Evolutionary conservation across 2,113 vertebrate genomes (phyloP).

Genomic region (Percopsis transmontana): DNA sequence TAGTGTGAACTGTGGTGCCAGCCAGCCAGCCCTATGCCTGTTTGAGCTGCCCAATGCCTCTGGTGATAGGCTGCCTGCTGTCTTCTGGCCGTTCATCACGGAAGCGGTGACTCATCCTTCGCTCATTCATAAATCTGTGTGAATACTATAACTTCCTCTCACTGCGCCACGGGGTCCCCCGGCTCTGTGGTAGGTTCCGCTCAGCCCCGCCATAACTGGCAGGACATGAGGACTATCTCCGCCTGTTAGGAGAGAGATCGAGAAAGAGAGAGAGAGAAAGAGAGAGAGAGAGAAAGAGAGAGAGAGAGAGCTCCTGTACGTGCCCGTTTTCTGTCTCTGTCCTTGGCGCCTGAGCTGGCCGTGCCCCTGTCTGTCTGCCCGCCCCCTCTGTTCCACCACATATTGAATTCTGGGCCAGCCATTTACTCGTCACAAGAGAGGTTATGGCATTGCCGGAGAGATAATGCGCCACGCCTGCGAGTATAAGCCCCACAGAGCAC

Average conservation of each 20-base stretch:
- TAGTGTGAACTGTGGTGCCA: conserved; percentile 37
- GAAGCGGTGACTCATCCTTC: conserved; percentile 75
- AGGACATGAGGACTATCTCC: conserved; percentile 55
- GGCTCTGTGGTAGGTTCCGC: conserved; percentile 56
- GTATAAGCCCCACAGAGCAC: conserved; percentile 60
- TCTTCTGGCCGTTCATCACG: conserved; percentile 56
- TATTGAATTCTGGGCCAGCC: conserved; percentile 35
- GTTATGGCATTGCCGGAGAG: conserved; percentile 53
- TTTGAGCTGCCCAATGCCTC: conserved; percentile 54
- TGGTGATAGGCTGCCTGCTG: conserved; percentile 64
- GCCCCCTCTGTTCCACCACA: conserved; percentile 25
- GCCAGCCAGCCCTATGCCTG: conserved; percentile 44
- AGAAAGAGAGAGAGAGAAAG: neutral
- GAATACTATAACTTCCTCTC: conserved; percentile 72
- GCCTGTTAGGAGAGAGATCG: conserved; percentile 36
- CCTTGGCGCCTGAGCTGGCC: conserved; percentile 32
- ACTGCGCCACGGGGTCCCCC: conserved; percentile 29
- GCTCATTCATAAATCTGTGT: conserved; percentile 76
- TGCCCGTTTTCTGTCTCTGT: conserved; percentile 30
- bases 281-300: conserved; percentile 25
- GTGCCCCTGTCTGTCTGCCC: neutral
- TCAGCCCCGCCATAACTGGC: conserved; percentile 47
- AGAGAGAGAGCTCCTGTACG: conserved; percentile 1
- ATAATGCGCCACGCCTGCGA: conserved; percentile 63
- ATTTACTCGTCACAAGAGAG: conserved; percentile 45